A percentile compares a stretch with the other conserved stretches of the same genome.
Evolutionary conservation across 2,797 vertebrate genomes (phyloP).

Genomic region (Thamnophis elegans): DNA sequence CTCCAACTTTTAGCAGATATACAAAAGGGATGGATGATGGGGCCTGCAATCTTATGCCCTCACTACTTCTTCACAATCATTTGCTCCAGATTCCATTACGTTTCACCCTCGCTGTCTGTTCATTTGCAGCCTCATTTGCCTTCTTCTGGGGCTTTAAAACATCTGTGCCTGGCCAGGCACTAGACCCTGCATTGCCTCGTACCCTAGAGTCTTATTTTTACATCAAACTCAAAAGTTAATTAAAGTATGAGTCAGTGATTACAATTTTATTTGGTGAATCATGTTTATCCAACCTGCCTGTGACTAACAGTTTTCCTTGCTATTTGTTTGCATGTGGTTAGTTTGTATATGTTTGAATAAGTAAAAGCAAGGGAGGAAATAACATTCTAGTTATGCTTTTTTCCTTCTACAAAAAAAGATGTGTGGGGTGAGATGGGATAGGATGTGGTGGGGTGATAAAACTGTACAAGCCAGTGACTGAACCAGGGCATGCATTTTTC

Average conservation of each 20-base stretch:
- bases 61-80: not conserved
- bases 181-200: not conserved
- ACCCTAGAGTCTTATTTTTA: not conserved
- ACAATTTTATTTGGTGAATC: slow-evolving; percentile 9
- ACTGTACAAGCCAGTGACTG: not conserved
- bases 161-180: not conserved
- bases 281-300: not conserved
- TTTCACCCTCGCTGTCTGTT: not conserved
- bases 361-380: not conserved
- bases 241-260: not conserved
- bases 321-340: not conserved
- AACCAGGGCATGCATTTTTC: not conserved
- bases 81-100: not conserved
- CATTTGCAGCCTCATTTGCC: not conserved
- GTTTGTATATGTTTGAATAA: not conserved
- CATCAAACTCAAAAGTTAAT: not conserved
- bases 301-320: not conserved
- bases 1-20: not conserved
- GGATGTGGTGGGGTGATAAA: not conserved
- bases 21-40: not conserved
- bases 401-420: not conserved
- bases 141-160: not conserved
- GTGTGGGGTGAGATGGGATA: not conserved
- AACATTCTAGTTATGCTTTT: not conserved
- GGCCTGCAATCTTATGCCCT: not conserved